Evolutionary conservation across 2,797 vertebrate species (phyloP).

Genomic region (Megaceryle alcyon): DNA sequence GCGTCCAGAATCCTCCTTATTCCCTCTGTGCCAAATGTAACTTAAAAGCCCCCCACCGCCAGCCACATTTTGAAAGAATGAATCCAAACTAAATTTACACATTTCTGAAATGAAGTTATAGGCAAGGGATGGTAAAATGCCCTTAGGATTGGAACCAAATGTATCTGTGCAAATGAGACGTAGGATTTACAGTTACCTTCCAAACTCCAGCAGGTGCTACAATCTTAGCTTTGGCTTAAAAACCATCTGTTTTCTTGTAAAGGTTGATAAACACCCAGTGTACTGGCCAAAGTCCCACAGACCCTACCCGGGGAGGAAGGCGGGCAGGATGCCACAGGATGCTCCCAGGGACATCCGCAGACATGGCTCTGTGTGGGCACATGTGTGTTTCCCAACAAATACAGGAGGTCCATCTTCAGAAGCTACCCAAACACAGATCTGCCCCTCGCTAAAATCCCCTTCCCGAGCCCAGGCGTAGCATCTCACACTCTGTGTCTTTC

Average conservation of each 20-base stretch:
- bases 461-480: background rate
- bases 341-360: background rate
- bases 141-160: conserved; percentile 29
- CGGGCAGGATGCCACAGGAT: background rate
- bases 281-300: background rate
- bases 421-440: background rate
- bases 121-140: conserved; percentile 10
- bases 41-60: background rate
- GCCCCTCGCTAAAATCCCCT: background rate
- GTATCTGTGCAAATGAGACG: conserved; percentile 44
- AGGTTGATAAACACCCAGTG: background rate
- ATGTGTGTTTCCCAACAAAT: background rate
- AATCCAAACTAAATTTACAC: conserved; percentile 34
- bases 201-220: conserved; percentile 5
- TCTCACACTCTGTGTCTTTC: background rate
- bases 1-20: background rate
- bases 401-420: background rate
- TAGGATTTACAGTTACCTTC: conserved; percentile 47
- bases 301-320: background rate
- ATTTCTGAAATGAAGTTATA: background rate
- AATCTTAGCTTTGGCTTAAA: conserved; percentile 10
- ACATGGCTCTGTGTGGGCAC: background rate
- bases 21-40: background rate
- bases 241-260: conserved; percentile 15
- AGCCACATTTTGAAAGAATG: background rate